A percentile compares a stretch with the other conserved stretches of the same genome.
phyloP scores from a whole-genome alignment of 1,140 invertebrate genomes.

The Zaprionus ornatus region DNA sequence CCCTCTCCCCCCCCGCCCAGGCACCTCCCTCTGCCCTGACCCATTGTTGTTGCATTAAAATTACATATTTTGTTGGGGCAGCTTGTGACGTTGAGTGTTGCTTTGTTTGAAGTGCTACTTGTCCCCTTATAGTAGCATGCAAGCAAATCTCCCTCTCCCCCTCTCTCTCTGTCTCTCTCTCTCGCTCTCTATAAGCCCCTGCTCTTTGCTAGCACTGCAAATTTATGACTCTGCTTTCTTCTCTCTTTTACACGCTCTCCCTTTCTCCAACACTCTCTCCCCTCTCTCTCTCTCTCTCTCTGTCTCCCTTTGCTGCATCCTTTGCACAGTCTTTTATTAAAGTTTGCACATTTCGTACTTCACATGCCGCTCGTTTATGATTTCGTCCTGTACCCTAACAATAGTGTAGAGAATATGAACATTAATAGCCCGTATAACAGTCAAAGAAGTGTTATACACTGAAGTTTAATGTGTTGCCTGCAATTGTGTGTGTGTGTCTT shows the following conservation, averaged over 20 bases:
- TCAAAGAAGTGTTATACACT: background rate
- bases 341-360: constrained; percentile 68
- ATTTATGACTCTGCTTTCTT: constrained; percentile 54
- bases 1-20: background rate
- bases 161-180: too few species aligned
- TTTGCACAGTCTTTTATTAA: constrained; percentile 64
- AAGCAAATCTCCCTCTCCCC: background rate
- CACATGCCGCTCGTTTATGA: constrained; percentile 53
- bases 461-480: background rate
- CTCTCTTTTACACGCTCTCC: background rate
- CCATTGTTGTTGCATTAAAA: constrained; percentile 67
- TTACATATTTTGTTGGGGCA: constrained; percentile 71
- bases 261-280: background rate
- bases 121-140: constrained; percentile 32
- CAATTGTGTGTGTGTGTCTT: background rate
- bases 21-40: background rate
- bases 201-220: constrained; percentile 48
- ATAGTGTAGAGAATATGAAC: background rate
- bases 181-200: background rate
- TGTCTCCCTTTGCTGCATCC: background rate
- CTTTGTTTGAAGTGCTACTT: constrained; percentile 78
- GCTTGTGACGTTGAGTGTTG: constrained; percentile 69
- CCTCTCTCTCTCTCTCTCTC: background rate
- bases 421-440: background rate
- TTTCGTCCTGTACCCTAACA: constrained; percentile 36